Conservation (phyloP, 2,888 invertebrate genomes). For the Aphidoletes aphidimyza region DNA sequence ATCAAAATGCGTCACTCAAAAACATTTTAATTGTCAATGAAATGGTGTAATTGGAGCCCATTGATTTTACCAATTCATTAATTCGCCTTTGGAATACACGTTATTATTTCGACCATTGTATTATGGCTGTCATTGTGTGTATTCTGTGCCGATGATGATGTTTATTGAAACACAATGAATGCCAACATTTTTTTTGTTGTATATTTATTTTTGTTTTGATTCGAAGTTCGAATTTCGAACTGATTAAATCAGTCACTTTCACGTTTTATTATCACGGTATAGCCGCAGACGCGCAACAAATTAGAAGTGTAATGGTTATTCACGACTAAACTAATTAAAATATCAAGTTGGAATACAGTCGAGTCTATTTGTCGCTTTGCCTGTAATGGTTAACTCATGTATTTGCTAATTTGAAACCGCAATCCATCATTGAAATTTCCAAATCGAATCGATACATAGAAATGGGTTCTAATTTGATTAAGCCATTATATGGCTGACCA, state of each 20-base stretch:
- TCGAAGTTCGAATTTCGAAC: neutral
- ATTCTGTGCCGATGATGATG: neutral
- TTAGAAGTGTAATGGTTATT: neutral
- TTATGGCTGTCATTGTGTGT: neutral
- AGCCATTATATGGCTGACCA: neutral
- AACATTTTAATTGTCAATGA: conserved; percentile 33
- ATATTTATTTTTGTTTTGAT: neutral
- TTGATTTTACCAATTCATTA: conserved; percentile 27
- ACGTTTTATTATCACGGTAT: too few relatives aligned
- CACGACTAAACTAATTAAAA: neutral
- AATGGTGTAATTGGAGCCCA: neutral
- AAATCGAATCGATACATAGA: neutral
- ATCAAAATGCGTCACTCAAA: neutral
- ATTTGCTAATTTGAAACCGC: neutral
- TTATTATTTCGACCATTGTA: neutral
- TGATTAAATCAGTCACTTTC: neutral
- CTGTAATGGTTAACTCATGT: neutral
- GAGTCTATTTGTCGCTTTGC: neutral
- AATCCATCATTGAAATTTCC: neutral
- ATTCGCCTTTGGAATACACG: neutral
- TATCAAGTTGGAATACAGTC: neutral
- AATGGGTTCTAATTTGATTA: neutral
- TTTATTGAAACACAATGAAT: too few relatives aligned
- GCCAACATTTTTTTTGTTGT: too few relatives aligned
- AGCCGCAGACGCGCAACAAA: neutral